phyloP scores from a whole-genome alignment of 1,140 invertebrate species.

The Drosophila nebulosa region DNA sequence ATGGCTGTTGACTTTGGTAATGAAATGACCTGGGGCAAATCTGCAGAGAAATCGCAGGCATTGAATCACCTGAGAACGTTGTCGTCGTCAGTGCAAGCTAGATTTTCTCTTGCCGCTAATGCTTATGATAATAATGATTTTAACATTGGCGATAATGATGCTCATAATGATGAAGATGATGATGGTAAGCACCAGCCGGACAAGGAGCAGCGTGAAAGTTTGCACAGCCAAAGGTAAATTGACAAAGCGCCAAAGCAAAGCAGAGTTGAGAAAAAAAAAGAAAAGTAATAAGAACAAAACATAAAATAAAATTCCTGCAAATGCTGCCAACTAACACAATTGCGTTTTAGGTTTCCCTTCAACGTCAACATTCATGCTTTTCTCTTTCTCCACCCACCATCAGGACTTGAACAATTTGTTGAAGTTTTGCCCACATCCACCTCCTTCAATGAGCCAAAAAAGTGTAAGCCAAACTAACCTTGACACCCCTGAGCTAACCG shows the following conservation, averaged over 20 bases:
- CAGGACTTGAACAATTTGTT: slow-evolving; percentile 37
- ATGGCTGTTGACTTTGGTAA: slow-evolving; percentile 70
- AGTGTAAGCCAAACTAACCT: slow-evolving; percentile 53
- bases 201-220: slow-evolving; percentile 48
- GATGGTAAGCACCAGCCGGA: neutral
- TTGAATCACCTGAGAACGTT: slow-evolving; percentile 59
- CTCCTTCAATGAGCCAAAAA: slow-evolving; percentile 43
- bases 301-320: slow-evolving; percentile 10
- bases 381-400: neutral
- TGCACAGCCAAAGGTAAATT: slow-evolving; percentile 74
- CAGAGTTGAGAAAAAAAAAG: slow-evolving; percentile 4
- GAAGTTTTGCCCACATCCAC: slow-evolving; percentile 21
- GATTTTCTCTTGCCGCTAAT: slow-evolving; percentile 20
- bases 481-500: slow-evolving; percentile 30
- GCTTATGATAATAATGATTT: slow-evolving; percentile 27
- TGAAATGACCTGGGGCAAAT: slow-evolving; percentile 70
- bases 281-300: slow-evolving; percentile 8
- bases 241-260: slow-evolving; percentile 42
- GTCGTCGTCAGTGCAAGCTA: slow-evolving; percentile 8
- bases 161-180: slow-evolving; percentile 31
- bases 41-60: slow-evolving; percentile 64
- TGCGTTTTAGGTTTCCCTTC: slow-evolving; percentile 40
- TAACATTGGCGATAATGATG: neutral
- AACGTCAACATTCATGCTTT: neutral
- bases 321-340: slow-evolving; percentile 32